Evolutionary conservation across 2,797 vertebrate species (phyloP), one percentile per base, ranked within the genome.

Genomic region (Simalia tracyae): DNA sequence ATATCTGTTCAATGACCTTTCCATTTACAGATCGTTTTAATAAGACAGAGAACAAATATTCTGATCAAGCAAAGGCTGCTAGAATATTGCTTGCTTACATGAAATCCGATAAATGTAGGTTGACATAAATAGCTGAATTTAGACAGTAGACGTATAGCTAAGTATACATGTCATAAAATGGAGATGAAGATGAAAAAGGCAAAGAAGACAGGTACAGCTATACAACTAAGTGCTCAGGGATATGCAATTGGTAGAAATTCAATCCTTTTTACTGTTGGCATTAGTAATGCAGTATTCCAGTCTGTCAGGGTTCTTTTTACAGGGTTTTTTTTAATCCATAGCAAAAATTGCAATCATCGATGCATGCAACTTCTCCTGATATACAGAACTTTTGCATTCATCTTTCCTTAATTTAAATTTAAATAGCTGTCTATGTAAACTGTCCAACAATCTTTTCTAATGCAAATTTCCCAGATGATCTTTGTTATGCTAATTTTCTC

Each of bases 1-100:
- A 76, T 19, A 90, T 95, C 46, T 90, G 93, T 90, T 91, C 60
- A 76, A 88, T 92, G 90, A 89, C 91, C 91, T 92, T 92, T 66
- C 76, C 50, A 91, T 60, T 90, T 42, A 90, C 85, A 84, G 66
- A 81, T 91, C 88, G 26, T 63, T 87, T 76, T 94, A 68, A 64
- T 84, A 91, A 93, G 61, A 88, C 17, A 85, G 88, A 68, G 61
- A 88, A 87, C 89, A 76, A 64, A 50, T 89, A n/a, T 56, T 87
- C 57, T 64, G 68, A 88, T 60, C 87, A 87, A 91, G 63, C 26
- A 66, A 42, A 68, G 26, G 86, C 50, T 81, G 60, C 86, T 28
- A 87, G 12, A 60, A 46, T 66, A 91, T 85, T 81, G 72, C 22
- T 26, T 72, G 19, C 19, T 3, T 42, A 17, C 59, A 22, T 88